Conservation (phyloP, 2,113 vertebrate species). For the Alces alces region DNA sequence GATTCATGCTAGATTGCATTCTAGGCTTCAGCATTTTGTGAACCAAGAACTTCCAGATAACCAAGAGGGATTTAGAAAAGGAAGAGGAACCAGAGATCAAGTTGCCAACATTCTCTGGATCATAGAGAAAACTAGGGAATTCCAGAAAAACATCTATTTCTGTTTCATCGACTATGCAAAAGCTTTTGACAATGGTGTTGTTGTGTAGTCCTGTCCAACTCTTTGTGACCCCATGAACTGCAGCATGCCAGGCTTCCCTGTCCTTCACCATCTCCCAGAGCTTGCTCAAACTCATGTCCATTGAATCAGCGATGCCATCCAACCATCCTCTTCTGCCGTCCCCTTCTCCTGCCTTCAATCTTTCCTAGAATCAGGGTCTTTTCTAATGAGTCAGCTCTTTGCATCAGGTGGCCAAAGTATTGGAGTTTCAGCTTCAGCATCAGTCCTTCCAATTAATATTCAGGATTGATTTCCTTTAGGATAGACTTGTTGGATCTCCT, state of each 20-base stretch:
- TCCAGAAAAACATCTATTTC: not conserved
- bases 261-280: accelerated
- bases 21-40: not conserved
- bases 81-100: not conserved
- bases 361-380: not conserved
- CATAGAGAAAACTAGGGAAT: not conserved
- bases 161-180: not conserved
- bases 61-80: not conserved
- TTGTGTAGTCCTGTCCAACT: not conserved
- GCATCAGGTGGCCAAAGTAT: not conserved
- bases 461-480: not conserved
- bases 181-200: not conserved
- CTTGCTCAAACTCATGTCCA: not conserved
- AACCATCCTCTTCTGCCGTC: not conserved
- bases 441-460: not conserved
- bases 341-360: not conserved
- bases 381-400: not conserved
- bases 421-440: not conserved
- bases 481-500: not conserved
- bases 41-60: not conserved
- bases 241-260: not conserved
- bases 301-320: not conserved
- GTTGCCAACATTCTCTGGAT: not conserved
- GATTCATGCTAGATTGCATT: not conserved
- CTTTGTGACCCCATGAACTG: not conserved